phyloP scores from a whole-genome alignment of 2,888 invertebrate species.

The Athetis lepigone region DNA sequence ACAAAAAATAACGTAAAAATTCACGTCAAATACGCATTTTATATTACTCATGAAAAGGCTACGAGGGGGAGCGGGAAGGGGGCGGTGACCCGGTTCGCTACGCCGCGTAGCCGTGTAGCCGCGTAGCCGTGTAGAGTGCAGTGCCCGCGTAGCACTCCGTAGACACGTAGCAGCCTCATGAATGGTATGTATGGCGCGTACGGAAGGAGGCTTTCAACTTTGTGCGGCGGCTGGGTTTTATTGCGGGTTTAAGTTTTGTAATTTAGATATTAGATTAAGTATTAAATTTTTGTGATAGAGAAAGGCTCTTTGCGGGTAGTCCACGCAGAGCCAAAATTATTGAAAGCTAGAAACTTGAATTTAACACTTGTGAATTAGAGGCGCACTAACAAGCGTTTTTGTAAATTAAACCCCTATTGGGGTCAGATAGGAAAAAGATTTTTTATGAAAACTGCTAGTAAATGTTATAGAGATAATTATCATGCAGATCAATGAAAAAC shows the following conservation, averaged over 20 bases:
- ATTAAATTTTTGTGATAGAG: too few relatives aligned
- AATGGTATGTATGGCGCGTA: constrained; percentile 62
- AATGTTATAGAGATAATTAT: too few relatives aligned
- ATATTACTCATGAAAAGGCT: constrained; percentile 56
- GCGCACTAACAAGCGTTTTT: too few relatives aligned
- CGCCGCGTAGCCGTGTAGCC: constrained; percentile 69
- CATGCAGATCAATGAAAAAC: too few relatives aligned
- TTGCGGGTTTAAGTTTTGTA: not conserved
- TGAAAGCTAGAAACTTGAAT: too few relatives aligned
- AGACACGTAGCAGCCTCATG: constrained; percentile 67
- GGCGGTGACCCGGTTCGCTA: constrained; percentile 82
- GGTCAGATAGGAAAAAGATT: too few relatives aligned
- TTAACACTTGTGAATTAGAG: too few relatives aligned
- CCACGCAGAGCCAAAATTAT: too few relatives aligned
- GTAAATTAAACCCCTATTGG: too few relatives aligned
- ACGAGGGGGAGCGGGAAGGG: constrained; percentile 58
- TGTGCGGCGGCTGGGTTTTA: constrained; percentile 26
- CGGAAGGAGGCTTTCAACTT: constrained; percentile 51
- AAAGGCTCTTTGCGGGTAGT: too few relatives aligned
- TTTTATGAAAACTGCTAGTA: too few relatives aligned
- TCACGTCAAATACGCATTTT: constrained; percentile 58
- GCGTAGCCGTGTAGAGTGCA: constrained; percentile 79
- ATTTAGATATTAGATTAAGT: not conserved
- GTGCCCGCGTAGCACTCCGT: constrained; percentile 79
- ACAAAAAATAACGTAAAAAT: constrained; percentile 52